A percentile compares a stretch with the other conserved stretches of the same genome.
Evolutionary conservation across 2,888 invertebrate species (phyloP).

Genomic region (Anthophora plumipes): DNA sequence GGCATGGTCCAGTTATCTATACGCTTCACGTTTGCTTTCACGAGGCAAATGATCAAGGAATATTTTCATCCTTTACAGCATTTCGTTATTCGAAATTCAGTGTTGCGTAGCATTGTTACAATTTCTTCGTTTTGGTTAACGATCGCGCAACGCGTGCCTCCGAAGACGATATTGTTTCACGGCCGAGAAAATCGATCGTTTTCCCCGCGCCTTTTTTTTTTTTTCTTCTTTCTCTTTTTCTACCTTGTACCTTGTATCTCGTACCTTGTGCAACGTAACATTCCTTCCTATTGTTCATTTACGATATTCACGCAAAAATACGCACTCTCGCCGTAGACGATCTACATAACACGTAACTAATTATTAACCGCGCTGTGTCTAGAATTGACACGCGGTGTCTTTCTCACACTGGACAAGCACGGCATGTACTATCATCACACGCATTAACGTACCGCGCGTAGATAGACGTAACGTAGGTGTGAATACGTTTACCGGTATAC

Average conservation of each 20-base stretch:
- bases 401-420: conserved; percentile 46
- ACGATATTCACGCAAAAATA: conserved; percentile 61
- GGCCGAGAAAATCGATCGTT: conserved; percentile 10
- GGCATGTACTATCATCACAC: conserved; percentile 46
- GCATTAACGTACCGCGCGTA: conserved; percentile 41
- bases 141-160: conserved; percentile 27
- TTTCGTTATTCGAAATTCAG: conserved; percentile 22
- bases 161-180: background rate
- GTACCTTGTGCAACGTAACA: conserved; percentile 63
- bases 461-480: conserved; percentile 32
- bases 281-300: conserved; percentile 64
- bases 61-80: conserved; percentile 40
- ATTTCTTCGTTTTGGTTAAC: conserved; percentile 20
- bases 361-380: conserved; percentile 48
- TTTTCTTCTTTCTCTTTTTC: conserved; percentile 24
- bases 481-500: conserved; percentile 30
- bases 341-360: conserved; percentile 46
- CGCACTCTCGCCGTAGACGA: conserved; percentile 59
- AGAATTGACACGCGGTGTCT: conserved; percentile 42
- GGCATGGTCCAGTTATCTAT: conserved; percentile 66
- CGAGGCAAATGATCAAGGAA: conserved; percentile 61
- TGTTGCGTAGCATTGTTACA: background rate
- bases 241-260: conserved; percentile 52
- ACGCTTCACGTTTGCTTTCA: conserved; percentile 68
- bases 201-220: no score